Base-by-base conservation (phyloP, 2,113 vertebrate species). In the Myotis davidii region DNA sequence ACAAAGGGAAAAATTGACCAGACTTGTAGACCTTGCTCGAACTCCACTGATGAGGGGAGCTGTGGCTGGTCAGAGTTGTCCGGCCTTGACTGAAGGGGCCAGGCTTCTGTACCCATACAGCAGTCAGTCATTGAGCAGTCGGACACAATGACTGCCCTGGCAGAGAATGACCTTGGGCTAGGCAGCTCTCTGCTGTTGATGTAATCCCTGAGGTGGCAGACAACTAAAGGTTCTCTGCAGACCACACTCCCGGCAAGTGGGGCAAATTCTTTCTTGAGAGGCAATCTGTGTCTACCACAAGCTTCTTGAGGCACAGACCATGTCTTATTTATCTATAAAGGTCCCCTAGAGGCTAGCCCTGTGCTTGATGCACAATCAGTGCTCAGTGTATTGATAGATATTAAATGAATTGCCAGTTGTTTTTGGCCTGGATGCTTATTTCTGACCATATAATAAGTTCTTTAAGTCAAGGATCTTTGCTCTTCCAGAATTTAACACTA, bases 381-480 rank as follows among this genome's bases (percentile, higher is more conserved):
- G 42, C 6, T 82, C 82, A 72, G 59, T 32, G 3, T 29, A 54
- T 54, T 10, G 48, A 27, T 17, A 84, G 50, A 61, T 48, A 76
- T 27, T 84, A 73, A 92, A 74, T 48, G 37, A 84, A 79, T 74
- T 73, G 16, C 29, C 69, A 9, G 9, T 94, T 84, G 81, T 90
- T 95, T 92, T 86, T 27, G 23, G 9, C 48, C 54, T 67, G 54
- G 69, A 74, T 69, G 69, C 48, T 84, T 84, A 48, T 70, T 84
- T 94, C 45, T 96, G 69, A 83, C 18, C 8, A 54, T 90, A 39
- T 64, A 81, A 64, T 93, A 45, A 72, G 32, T 88, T 72, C 29
- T 52, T 76, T 90, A 5, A 88, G 64, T 74, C 9, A 69, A 82
- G 32, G 88, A 94, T 23, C 45, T 70, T 95, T 90, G 21, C 6